Conservation (phyloP, 2,888 invertebrate species). For the Ceriagrion tenellum region DNA sequence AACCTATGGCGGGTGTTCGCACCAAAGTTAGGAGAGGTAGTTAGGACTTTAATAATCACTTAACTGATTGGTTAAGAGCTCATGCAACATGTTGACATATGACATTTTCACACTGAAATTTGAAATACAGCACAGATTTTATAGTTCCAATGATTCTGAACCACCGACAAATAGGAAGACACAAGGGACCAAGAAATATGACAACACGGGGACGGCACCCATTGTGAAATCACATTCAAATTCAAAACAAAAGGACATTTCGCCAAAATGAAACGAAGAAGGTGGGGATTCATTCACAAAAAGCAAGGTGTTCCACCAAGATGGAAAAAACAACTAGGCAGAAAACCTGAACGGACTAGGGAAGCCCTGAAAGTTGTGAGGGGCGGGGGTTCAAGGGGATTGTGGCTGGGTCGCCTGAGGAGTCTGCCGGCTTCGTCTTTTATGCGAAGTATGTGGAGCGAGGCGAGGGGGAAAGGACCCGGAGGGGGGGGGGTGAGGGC, state of each 20-base stretch:
- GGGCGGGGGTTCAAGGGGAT: neutral
- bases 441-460: neutral
- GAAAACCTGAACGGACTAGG: neutral
- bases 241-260: neutral
- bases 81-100: too few species aligned
- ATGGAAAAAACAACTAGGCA: neutral
- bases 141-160: too few species aligned
- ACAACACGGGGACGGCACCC: too few species aligned
- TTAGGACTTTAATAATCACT: too few species aligned
- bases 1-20: too few species aligned
- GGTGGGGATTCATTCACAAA: neutral
- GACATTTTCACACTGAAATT: too few species aligned
- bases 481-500: neutral
- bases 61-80: too few species aligned
- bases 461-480: constrained; percentile 4
- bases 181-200: too few species aligned
- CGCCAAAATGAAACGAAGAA: neutral
- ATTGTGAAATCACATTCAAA: too few species aligned
- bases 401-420: neutral
- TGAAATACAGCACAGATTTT: too few species aligned
- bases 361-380: neutral
- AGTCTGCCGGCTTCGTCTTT: constrained; percentile 13
- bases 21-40: too few species aligned
- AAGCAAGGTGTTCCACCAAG: neutral
- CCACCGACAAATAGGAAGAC: too few species aligned